phyloP scores from a whole-genome alignment of 2,797 vertebrate genomes.

The Loris lydekkerianus region DNA sequence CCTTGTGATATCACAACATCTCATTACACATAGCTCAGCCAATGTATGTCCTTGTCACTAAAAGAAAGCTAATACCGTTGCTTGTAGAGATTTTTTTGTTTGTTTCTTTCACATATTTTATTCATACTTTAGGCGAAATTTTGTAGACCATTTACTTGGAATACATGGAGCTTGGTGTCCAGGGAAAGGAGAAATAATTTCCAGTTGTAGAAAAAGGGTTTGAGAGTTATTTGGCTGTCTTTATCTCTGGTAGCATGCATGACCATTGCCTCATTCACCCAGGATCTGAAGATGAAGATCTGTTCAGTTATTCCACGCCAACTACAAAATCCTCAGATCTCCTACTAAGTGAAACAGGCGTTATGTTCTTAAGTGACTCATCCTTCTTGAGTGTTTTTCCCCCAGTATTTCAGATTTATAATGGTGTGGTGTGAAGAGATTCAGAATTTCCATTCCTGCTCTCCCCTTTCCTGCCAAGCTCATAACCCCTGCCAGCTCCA shows the following conservation, averaged over 20 bases:
- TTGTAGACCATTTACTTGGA: constrained; percentile 15
- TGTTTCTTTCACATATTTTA: constrained; percentile 28
- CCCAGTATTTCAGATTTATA: constrained; percentile 20
- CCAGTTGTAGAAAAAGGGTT: not conserved
- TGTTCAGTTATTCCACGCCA: not conserved
- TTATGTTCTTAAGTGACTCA: constrained; percentile 14
- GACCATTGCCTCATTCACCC: not conserved
- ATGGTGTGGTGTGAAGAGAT: constrained; percentile 15
- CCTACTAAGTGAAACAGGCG: not conserved
- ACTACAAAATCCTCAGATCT: not conserved
- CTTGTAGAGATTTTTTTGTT: not conserved
- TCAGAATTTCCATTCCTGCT: constrained; percentile 64
- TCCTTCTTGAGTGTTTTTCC: constrained; percentile 4
- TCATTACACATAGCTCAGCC: not conserved
- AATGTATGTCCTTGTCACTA: not conserved
- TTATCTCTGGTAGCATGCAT: not conserved
- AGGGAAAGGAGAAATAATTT: not conserved
- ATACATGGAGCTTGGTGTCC: not conserved
- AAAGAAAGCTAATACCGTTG: not conserved
- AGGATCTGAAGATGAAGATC: not conserved
- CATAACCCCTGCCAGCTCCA: constrained; percentile 6
- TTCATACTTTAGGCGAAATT: not conserved
- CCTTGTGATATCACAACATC: not conserved
- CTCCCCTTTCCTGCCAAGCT: constrained; percentile 13
- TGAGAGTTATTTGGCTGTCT: not conserved